phyloP scores from a whole-genome alignment of 2,888 invertebrate genomes.

The Syrista parreyssii region DNA sequence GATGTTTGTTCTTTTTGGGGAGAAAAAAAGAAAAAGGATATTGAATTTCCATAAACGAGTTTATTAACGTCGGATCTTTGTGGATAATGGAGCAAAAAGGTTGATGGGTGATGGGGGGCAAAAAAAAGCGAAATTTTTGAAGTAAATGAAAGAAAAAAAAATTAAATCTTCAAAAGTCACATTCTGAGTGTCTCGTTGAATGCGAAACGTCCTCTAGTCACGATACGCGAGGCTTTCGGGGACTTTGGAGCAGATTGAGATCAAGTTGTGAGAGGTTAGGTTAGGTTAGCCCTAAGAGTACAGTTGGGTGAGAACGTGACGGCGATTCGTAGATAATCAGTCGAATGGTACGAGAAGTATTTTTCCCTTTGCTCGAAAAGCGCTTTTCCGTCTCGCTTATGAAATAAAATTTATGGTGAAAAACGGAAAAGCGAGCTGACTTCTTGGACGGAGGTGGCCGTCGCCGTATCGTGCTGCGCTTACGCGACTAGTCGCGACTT shows the following conservation, averaged over 20 bases:
- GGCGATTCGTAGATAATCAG: constrained; percentile 37
- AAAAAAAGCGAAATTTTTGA: no score
- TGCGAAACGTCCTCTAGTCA: constrained; percentile 12
- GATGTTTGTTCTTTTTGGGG: no score
- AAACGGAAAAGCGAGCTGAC: not conserved
- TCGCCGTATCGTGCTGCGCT: not conserved
- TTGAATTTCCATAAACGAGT: accelerated
- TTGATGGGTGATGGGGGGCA: no score
- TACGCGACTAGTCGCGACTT: not conserved
- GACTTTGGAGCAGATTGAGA: constrained; percentile 29
- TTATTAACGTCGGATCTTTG: no score
- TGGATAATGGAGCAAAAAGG: no score
- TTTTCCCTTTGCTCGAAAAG: not conserved
- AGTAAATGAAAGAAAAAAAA: no score
- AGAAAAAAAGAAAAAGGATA: no score
- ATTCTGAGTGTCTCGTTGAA: no score
- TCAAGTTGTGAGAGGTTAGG: constrained; percentile 24
- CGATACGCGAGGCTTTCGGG: constrained; percentile 17
- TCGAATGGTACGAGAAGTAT: not conserved
- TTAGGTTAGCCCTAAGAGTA: constrained; percentile 27
- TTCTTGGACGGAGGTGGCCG: not conserved
- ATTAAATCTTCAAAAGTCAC: no score
- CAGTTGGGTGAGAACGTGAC: constrained; percentile 39
- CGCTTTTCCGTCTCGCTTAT: not conserved
- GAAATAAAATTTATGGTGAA: not conserved